phyloP scores from a whole-genome alignment of 1,140 invertebrate species.

The Calliopsis andreniformis region DNA sequence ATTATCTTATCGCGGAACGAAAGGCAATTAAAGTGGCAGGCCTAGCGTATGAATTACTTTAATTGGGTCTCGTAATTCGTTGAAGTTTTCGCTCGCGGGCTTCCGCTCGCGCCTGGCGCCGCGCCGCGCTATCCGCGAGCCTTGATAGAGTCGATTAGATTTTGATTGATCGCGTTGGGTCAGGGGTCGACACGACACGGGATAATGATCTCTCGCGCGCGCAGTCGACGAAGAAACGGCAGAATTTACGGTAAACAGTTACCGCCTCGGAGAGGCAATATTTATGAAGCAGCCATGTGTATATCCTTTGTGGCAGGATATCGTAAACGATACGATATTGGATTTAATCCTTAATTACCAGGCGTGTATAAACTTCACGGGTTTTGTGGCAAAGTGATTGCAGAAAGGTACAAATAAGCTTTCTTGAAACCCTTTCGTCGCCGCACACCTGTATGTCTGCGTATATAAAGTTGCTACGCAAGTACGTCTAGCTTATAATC shows the following conservation, averaged over 20 bases:
- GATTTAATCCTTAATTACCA: not conserved
- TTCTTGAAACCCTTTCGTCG: no score
- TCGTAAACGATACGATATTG: not conserved
- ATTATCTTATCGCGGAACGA: constrained; percentile 24
- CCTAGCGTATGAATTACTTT: constrained; percentile 19
- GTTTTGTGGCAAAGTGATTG: not conserved
- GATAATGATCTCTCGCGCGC: constrained; percentile 6
- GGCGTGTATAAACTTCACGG: not conserved
- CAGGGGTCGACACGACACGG: constrained; percentile 1
- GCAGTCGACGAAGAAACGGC: not conserved
- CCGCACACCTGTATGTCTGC: no score
- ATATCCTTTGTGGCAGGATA: constrained; percentile 3
- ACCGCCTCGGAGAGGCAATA: not conserved
- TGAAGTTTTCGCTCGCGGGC: not conserved
- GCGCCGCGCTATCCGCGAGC: not conserved
- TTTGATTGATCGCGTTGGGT: constrained; percentile 22
- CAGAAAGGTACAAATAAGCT: no score
- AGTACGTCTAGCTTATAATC: no score
- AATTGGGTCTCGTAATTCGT: constrained; percentile 25
- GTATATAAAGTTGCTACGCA: no score
- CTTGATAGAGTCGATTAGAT: constrained; percentile 3
- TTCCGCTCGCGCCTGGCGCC: no score
- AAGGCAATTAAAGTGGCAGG: constrained; percentile 5
- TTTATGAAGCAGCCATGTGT: not conserved
- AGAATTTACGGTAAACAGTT: not conserved